Evolutionary conservation across 2,888 invertebrate genomes (phyloP), one percentile per base, ranked within the genome.

Genomic region (Caenorhabditis becei): DNA sequence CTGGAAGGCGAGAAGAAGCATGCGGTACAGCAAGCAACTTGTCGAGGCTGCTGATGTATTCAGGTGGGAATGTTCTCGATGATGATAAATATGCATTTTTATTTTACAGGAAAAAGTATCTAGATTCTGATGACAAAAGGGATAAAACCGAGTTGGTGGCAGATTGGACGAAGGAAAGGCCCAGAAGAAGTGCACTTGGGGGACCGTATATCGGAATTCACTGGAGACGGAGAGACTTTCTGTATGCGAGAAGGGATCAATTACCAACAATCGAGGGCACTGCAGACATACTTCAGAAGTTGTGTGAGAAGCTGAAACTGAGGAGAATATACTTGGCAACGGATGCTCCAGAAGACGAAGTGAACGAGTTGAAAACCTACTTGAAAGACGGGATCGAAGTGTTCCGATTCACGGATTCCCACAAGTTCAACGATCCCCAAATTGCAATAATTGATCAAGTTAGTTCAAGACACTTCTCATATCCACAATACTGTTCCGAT

Each of bases 181-280:
- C 28, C 2, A 54, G 63, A 37, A 54, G 84, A 28, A 61, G 11
- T 20, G 74, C 83, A 11, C 49, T 87, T 28, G 93, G 93, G 20
- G 93, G 93, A 0, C 94, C 94, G 0, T 98, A 96, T 91, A 80
- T 97, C 10, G 94, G 95, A 54, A 94, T 95, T 0, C 99, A 99
- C 92, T 93, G 97, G 91, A 93, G 98, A 86, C 93, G 98, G 69
- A 94, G 94, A 82, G 98, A 99, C 92, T 99, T 97, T 92, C 92
- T 95, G 0, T 92, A 93, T 58, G 94, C 95, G 1, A 93, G 95
- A 72, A 93, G 93, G 23, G 93, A 94, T 7, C 94, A 95, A 69
- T 94, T 96, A 5, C 97, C 97, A 16, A 94, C 94, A 10, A 92
- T 97, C n/a, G 92, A 93, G 84, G 94, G 94, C 74, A 95, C 96